phyloP scores from a whole-genome alignment of 2,888 invertebrate genomes.

The Synanthedon andrenaeformis region DNA sequence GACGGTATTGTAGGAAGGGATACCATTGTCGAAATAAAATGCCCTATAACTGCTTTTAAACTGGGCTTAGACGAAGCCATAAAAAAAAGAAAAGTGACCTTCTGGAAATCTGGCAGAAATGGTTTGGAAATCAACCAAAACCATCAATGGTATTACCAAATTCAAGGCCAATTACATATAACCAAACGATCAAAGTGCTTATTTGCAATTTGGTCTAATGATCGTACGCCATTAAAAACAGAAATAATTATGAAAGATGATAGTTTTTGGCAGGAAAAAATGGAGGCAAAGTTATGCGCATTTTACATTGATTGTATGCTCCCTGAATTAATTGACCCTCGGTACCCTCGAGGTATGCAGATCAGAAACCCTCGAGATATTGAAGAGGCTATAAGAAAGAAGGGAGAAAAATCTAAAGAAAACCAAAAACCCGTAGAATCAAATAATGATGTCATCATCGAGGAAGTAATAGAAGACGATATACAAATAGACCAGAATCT shows the following conservation, averaged over 20 bases:
- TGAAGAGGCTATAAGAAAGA: no score
- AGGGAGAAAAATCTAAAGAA: no score
- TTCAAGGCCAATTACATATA: conserved; percentile 11
- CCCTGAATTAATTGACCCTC: conserved; percentile 7
- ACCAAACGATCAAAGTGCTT: conserved; percentile 7
- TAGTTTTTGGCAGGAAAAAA: conserved; percentile 7
- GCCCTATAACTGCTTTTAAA: no score
- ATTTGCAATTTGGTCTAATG: conserved; percentile 9
- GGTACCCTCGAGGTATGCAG: conserved; percentile 6
- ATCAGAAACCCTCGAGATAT: conserved; percentile 4
- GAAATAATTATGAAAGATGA: conserved; percentile 8
- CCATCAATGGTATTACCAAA: conserved; percentile 7
- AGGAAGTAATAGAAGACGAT: no score
- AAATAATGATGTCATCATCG: no score
- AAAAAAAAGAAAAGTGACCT: background rate
- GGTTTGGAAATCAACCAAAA: conserved; percentile 6
- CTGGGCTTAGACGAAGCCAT: background rate
- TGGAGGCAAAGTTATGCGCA: conserved; percentile 2
- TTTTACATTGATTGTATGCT: conserved; percentile 3
- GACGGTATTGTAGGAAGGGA: background rate
- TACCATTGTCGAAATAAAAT: background rate
- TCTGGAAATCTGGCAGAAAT: background rate
- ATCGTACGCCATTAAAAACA: conserved; percentile 3
- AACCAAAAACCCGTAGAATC: background rate
- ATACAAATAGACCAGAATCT: no score